Evolutionary conservation across 2,113 vertebrate species (phyloP).

Genomic region (Pituophis catenifer): DNA sequence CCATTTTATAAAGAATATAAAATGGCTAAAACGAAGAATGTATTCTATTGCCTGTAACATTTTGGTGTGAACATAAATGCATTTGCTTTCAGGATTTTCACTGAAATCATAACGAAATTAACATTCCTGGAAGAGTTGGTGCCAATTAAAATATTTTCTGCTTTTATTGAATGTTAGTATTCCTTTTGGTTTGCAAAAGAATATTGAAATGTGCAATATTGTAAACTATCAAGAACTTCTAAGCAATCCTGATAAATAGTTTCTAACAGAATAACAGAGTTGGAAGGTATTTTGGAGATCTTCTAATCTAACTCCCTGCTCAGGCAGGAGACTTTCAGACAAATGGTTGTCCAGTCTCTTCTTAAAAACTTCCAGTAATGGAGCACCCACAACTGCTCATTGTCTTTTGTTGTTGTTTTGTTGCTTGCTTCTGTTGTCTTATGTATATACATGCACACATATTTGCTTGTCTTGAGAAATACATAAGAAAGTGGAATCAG

Average conservation of each 20-base stretch:
- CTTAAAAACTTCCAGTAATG: not conserved
- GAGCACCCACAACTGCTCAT: not conserved
- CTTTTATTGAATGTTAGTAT: slow-evolving; percentile 25
- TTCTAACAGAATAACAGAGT: not conserved
- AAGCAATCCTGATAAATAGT: not conserved
- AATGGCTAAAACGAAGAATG: not conserved
- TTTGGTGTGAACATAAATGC: slow-evolving; percentile 30
- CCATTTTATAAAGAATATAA: not conserved
- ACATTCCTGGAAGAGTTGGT: not conserved
- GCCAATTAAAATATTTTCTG: not conserved
- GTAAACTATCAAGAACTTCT: not conserved
- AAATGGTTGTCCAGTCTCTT: not conserved
- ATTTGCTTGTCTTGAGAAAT: not conserved
- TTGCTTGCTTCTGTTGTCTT: not conserved
- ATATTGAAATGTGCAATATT: not conserved
- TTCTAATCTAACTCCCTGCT: not conserved
- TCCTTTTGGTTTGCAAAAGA: not conserved
- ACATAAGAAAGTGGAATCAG: not conserved
- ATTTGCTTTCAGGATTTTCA: slow-evolving; percentile 31
- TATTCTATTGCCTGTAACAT: slow-evolving; percentile 11
- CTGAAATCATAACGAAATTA: slow-evolving; percentile 2
- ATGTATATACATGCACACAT: not conserved
- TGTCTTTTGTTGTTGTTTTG: not conserved
- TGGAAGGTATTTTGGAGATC: not conserved
- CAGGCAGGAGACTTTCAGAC: not conserved